A percentile compares a stretch with the other conserved stretches of the same genome.
These are phyloP conservation scores for Drosophila nigromelanica DNA, from an alignment of 1,140 invertebrate species.

Conservation along the genomic window DNA sequence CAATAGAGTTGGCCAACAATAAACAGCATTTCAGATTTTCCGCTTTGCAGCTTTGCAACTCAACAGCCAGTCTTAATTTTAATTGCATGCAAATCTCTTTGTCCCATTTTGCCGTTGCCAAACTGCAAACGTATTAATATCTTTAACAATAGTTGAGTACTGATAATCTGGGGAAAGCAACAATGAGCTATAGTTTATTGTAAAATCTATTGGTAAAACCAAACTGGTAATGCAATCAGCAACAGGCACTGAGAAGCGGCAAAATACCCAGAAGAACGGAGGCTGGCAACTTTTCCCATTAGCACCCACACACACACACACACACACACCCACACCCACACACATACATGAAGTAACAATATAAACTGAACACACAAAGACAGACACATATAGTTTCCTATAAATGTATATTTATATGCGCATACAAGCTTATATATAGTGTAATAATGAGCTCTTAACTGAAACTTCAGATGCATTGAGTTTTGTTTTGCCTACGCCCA, in stretches of 20 bases:
- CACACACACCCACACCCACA: slow-evolving; percentile 8
- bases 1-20: too few species aligned
- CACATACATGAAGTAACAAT: not conserved
- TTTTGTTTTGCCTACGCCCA: not conserved
- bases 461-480: slow-evolving; percentile 37
- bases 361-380: not conserved
- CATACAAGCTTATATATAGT: slow-evolving; percentile 2
- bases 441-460: slow-evolving; percentile 52
- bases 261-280: not conserved
- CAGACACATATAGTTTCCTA: not conserved
- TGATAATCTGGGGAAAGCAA: slow-evolving; percentile 39
- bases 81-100: too few species aligned
- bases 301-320: slow-evolving; percentile 31
- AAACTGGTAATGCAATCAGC: slow-evolving; percentile 58
- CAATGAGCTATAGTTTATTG: slow-evolving; percentile 55
- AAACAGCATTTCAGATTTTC: too few species aligned
- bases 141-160: not conserved
- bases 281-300: slow-evolving; percentile 68
- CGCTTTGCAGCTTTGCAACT: too few species aligned
- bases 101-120: too few species aligned
- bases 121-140: too few species aligned
- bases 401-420: not conserved
- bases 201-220: slow-evolving; percentile 52
- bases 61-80: too few species aligned
- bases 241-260: slow-evolving; percentile 31